phyloP scores from a whole-genome alignment of 2,797 vertebrate species.

The Carapus acus region DNA sequence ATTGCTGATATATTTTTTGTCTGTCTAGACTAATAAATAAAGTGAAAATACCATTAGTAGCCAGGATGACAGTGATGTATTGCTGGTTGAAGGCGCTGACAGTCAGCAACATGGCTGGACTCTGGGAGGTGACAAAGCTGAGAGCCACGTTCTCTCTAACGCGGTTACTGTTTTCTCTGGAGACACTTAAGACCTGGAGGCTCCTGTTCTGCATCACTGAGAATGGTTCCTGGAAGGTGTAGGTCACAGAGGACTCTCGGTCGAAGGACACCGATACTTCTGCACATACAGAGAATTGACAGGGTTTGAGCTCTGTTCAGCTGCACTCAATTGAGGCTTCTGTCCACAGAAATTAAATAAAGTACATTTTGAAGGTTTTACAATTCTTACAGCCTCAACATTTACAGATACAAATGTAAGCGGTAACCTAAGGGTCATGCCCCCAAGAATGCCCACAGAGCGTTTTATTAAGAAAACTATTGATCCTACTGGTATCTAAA shows the following conservation, averaged over 20 bases:
- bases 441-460: too few relatives aligned
- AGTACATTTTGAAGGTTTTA: too few relatives aligned
- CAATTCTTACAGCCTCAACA: too few relatives aligned
- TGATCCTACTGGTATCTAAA: too few relatives aligned
- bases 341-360: too few relatives aligned
- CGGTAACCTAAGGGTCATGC: too few relatives aligned
- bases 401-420: too few relatives aligned
- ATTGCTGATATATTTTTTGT: too few relatives aligned
- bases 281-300: conserved; percentile 49
- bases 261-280: conserved; percentile 94
- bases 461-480: too few relatives aligned
- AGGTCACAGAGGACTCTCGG: conserved; percentile 84
- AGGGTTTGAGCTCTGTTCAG: too few relatives aligned
- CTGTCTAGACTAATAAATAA: too few relatives aligned
- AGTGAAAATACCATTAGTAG: conserved; percentile 78
- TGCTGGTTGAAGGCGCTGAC: conserved; percentile 85
- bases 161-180: conserved; percentile 71
- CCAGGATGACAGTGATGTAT: conserved; percentile 85
- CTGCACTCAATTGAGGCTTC: too few relatives aligned
- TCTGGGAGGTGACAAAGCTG: conserved; percentile 84
- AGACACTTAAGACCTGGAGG: conserved; percentile 76
- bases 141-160: conserved; percentile 85
- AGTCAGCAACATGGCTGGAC: conserved; percentile 86
- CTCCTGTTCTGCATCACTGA: conserved; percentile 88
- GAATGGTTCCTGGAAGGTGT: conserved; percentile 91